These are phyloP conservation scores for Apteryx mantelli DNA, from an alignment of 2,113 vertebrate genomes.

Conservation along the genomic window DNA sequence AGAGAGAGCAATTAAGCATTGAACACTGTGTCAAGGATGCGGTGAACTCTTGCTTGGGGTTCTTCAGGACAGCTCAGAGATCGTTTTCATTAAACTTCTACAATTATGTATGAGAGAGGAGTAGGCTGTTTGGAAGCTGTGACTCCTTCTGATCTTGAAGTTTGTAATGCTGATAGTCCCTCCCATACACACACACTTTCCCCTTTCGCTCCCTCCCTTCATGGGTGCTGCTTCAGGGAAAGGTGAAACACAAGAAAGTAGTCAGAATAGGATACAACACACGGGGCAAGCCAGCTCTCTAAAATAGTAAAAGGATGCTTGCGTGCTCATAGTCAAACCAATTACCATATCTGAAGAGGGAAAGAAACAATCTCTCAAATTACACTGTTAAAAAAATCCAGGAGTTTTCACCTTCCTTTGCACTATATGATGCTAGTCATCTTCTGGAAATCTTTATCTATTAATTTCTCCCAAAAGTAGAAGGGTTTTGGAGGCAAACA, in stretches of 20 bases:
- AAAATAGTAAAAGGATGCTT: neutral
- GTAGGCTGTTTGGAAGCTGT: neutral
- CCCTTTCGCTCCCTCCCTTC: rapidly evolving
- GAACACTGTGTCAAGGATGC: rapidly evolving
- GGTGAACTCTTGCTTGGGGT: neutral
- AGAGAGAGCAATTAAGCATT: neutral
- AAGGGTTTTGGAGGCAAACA: neutral
- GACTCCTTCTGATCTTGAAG: neutral
- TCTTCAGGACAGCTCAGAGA: neutral
- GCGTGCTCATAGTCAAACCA: neutral
- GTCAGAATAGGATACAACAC: rapidly evolving
- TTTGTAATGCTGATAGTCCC: rapidly evolving
- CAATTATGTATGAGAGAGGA: rapidly evolving
- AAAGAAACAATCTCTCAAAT: neutral
- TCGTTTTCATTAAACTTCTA: neutral
- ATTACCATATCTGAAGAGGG: rapidly evolving
- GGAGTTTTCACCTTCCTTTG: neutral
- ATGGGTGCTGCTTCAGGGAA: neutral
- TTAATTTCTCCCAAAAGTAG: too few relatives aligned
- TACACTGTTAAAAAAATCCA: neutral
- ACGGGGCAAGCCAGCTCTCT: rapidly evolving
- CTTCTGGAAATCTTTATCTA: neutral
- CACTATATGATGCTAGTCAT: rapidly evolving
- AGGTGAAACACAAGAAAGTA: neutral
- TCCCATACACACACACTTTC: too few relatives aligned